These are phyloP conservation scores for Lagorchestes hirsutus DNA, from an alignment of 2,797 vertebrate genomes.

Conservation along the genomic window DNA sequence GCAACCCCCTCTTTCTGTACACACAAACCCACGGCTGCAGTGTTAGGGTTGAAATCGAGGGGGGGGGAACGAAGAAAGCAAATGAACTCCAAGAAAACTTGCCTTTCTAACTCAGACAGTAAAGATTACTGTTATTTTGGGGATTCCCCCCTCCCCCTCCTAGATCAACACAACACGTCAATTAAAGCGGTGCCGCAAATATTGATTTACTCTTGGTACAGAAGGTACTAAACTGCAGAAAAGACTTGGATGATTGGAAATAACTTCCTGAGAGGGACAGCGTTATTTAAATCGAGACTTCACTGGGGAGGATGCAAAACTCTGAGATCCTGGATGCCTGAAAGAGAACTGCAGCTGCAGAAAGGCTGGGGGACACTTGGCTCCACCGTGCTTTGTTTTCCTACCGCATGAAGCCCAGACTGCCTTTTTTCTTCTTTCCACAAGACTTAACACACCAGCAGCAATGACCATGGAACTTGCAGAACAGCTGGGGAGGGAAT, in stretches of 20 bases:
- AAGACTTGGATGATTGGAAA: constrained; percentile 57
- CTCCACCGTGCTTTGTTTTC: constrained; percentile 60
- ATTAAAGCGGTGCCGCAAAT: constrained; percentile 28
- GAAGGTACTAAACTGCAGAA: constrained; percentile 58
- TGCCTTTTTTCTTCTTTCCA: constrained; percentile 13
- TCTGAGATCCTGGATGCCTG: constrained; percentile 6
- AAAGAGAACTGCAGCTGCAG: neutral
- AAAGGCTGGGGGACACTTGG: constrained; percentile 20
- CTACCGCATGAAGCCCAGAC: constrained; percentile 59
- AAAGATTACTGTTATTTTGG: constrained; percentile 45
- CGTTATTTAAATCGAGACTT: neutral
- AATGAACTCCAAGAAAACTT: constrained; percentile 77
- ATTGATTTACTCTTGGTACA: constrained; percentile 13
- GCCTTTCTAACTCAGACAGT: constrained; percentile 46
- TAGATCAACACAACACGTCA: neutral
- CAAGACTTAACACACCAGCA: constrained; percentile 19
- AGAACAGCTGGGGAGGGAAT: neutral
- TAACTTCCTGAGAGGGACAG: constrained; percentile 8
- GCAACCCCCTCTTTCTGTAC: constrained; percentile 66
- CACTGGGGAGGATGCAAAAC: neutral
- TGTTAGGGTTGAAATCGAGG: constrained; percentile 62
- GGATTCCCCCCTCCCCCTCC: constrained; percentile 36
- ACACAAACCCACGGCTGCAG: constrained; percentile 69
- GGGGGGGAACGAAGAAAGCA: constrained; percentile 1
- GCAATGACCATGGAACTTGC: constrained; percentile 70